Percentiles rank a stretch among this genome's conserved stretches.
Evolutionary conservation across 2,113 vertebrate species (phyloP).

Genomic region (Pseudorasbora parva): DNA sequence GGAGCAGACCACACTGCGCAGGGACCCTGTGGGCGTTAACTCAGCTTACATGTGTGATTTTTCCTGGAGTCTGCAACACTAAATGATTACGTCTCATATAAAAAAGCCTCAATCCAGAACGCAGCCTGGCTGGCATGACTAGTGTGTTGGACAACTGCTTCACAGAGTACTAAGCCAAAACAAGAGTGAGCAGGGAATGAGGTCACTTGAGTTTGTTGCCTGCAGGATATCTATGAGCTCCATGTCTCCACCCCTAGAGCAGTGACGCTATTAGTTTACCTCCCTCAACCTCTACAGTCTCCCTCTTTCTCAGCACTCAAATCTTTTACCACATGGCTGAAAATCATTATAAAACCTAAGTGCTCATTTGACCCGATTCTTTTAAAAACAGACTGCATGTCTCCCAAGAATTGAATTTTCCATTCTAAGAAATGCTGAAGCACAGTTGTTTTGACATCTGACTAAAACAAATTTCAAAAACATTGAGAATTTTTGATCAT

Average conservation of each 20-base stretch:
- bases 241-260: conserved; percentile 68
- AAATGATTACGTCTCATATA: conserved; percentile 70
- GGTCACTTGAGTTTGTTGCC: conserved; percentile 81
- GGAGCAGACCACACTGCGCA: neutral
- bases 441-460: neutral
- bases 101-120: conserved; percentile 67
- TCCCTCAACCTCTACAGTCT: conserved; percentile 66
- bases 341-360: conserved; percentile 25
- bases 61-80: conserved; percentile 41
- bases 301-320: conserved; percentile 65
- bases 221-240: conserved; percentile 72
- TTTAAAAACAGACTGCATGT: conserved; percentile 7
- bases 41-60: conserved; percentile 60
- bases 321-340: conserved; percentile 42
- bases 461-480: neutral
- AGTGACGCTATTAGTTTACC: conserved; percentile 64
- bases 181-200: conserved; percentile 58
- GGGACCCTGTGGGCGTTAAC: neutral
- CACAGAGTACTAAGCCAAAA: conserved; percentile 66
- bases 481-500: neutral
- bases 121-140: conserved; percentile 70
- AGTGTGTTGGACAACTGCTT: conserved; percentile 75
- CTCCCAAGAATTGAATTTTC: neutral
- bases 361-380: neutral
- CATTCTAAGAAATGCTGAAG: neutral